Evolutionary conservation across 2,797 vertebrate genomes (phyloP), one percentile per base, ranked within the genome.

Genomic region (Chromis chromis): DNA sequence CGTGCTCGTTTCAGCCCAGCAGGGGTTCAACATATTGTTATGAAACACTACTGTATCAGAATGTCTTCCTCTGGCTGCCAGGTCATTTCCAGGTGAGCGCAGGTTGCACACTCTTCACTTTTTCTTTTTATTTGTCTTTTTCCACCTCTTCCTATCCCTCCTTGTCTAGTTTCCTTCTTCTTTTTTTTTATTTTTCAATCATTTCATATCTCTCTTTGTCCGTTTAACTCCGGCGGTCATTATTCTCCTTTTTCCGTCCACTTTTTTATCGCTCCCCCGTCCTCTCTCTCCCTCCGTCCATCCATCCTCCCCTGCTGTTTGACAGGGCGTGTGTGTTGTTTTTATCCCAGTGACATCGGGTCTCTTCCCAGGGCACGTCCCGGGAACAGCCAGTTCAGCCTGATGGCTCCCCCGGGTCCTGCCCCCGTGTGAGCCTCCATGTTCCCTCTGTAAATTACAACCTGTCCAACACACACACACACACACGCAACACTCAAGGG

Each of bases 361-460:
- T 92, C 87, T 92, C 90, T 93, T 94, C 89, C 91, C 87, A 88
- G 92, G 92, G 90, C 93, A 92, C 84, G 84, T 91, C 88, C 88
- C 76, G 80, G 88, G 84, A 89, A 81, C 79, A 79, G 80, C 42
- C 28, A 74, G 86, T 90, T 89, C 86, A 81, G 83, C 80, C 70
- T 93, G 86, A 89, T 87, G 81, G 75, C 83, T 86, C 92, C 87
- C 88, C 46, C 33, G 91, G 86, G 92, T 82, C 75, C 79, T 78
- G 82, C 68, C 87, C 90, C 84, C 90, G 86, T 55, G 73, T 82
- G 78, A 82, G 86, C 76, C 84, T 81, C 79, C 66, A 13, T 84
- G 81, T 88, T 82, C 83, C 81, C 85, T 74, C 74, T 79, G 84
- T 88, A 89, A 91, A 90, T 91, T 87, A 89, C 86, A 90, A 87